phyloP scores from a whole-genome alignment of 2,888 invertebrate genomes.

The Apocheima hispidaria region DNA sequence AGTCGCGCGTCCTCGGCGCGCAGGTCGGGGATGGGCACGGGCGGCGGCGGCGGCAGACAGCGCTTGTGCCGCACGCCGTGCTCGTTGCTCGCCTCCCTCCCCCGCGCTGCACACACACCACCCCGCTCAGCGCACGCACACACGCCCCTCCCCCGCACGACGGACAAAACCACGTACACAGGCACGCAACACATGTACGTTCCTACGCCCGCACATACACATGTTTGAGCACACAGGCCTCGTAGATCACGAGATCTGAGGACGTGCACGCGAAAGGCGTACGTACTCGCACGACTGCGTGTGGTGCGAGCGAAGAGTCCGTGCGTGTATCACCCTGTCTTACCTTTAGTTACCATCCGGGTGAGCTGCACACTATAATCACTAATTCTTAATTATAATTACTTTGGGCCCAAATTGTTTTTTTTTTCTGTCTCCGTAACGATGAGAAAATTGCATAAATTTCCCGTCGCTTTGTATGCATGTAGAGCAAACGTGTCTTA shows the following conservation, averaged over 20 bases:
- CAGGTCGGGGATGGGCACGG: conserved; percentile 95
- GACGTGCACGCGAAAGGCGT: not conserved
- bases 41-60: conserved; percentile 93
- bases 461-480: not conserved
- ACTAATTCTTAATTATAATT: no score
- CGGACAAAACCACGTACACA: conserved; percentile 6
- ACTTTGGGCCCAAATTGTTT: no score
- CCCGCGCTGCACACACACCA: conserved; percentile 59
- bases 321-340: conserved; percentile 43
- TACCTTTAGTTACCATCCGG: conserved; percentile 22
- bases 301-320: not conserved
- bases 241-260: not conserved
- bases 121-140: conserved; percentile 23
- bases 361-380: not conserved
- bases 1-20: conserved; percentile 85
- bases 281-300: not conserved
- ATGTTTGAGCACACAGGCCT: not conserved
- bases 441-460: not conserved
- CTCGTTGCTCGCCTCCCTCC: conserved; percentile 90
- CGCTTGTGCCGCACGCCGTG: conserved; percentile 94
- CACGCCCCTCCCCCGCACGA: conserved; percentile 6
- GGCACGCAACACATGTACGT: not conserved
- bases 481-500: not conserved
- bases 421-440: not conserved
- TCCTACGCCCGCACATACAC: not conserved